Percentiles rank a stretch among this genome's conserved stretches.
phyloP scores from a whole-genome alignment of 2,888 invertebrate genomes.

The Halictus ligatus region DNA sequence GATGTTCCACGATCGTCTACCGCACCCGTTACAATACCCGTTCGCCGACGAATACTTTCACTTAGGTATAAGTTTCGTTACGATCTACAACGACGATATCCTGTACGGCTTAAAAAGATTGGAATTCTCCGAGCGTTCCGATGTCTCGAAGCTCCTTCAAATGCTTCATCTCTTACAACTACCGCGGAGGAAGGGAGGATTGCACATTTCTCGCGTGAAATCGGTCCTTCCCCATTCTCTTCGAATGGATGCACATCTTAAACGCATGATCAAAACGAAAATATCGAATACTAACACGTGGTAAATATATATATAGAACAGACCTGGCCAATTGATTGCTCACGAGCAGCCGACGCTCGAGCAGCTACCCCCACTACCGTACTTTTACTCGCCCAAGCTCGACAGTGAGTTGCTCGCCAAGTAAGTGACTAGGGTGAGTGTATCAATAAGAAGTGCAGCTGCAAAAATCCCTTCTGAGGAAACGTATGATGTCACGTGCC shows the following conservation, averaged over 20 bases:
- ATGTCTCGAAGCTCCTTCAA: neutral
- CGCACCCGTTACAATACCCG: slow-evolving; percentile 44
- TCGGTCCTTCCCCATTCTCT: neutral
- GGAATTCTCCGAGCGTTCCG: neutral
- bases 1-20: slow-evolving; percentile 21
- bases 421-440: no score
- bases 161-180: slow-evolving; percentile 24
- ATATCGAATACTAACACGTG: slow-evolving; percentile 9
- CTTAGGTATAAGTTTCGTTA: slow-evolving; percentile 43
- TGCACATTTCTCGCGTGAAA: slow-evolving; percentile 12
- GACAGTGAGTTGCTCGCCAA: no score
- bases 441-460: no score
- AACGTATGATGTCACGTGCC: no score
- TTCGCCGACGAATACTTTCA: slow-evolving; percentile 51
- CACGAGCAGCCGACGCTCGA: neutral
- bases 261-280: slow-evolving; percentile 7
- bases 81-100: slow-evolving; percentile 47
- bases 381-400: no score
- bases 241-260: neutral
- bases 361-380: neutral
- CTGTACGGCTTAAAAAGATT: slow-evolving; percentile 7
- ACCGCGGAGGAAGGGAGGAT: slow-evolving; percentile 13
- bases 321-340: no score
- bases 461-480: no score
- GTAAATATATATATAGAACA: neutral